phyloP scores from a whole-genome alignment of 1,140 invertebrate species.

The Calliphora vicina region DNA sequence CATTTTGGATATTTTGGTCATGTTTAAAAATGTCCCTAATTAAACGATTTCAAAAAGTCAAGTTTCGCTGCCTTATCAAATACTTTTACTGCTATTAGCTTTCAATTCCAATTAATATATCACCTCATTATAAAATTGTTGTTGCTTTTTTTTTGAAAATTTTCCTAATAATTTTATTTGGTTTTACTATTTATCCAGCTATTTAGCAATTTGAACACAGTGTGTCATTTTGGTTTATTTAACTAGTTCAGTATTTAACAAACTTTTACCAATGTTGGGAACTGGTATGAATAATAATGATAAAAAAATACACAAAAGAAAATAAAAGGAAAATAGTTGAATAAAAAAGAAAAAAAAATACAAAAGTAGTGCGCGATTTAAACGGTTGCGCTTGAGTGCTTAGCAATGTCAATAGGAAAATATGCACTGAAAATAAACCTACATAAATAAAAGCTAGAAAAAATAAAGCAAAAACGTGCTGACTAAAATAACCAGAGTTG shows the following conservation, averaged over 20 bases:
- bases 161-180: neutral
- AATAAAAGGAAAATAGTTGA: neutral
- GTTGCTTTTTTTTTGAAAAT: neutral
- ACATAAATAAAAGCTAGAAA: neutral
- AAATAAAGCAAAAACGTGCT: neutral
- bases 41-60: no score
- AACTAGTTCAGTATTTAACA: neutral
- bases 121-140: no score
- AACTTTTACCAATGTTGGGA: neutral
- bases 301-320: neutral
- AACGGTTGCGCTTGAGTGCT: conserved; percentile 12
- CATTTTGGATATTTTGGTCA: no score
- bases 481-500: neutral
- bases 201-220: neutral
- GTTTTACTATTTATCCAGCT: neutral
- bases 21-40: no score
- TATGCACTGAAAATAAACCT: neutral
- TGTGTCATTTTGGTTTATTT: neutral
- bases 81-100: no score
- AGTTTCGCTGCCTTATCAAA: no score
- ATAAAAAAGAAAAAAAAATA: neutral
- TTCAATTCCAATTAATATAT: no score
- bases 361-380: neutral
- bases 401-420: conserved; percentile 3
- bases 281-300: neutral